Evolutionary conservation across 1,140 invertebrate genomes (phyloP).

Genomic region (Listronotus oregonensis): DNA sequence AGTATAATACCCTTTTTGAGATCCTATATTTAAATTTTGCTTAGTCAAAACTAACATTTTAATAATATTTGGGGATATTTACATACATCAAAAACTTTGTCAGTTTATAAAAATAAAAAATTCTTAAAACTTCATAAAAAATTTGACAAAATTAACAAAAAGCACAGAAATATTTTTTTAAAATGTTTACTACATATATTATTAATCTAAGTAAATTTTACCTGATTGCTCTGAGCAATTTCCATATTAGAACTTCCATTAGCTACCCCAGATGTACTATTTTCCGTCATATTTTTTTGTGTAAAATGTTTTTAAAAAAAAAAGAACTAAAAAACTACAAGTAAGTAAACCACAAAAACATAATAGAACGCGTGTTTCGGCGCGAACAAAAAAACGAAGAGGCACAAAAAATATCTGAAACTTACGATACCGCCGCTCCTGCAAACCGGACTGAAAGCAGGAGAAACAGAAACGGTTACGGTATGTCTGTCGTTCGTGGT

Average conservation of each 20-base stretch:
- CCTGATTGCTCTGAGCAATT: slow-evolving; percentile 51
- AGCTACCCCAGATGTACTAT: slow-evolving; percentile 32
- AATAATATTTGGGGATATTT: too few relatives aligned
- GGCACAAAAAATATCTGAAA: neutral
- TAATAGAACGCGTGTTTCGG: slow-evolving; percentile 5
- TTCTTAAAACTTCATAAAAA: too few relatives aligned
- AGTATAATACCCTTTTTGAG: too few relatives aligned
- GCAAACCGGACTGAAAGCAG: slow-evolving; percentile 19
- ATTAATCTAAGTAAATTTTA: slow-evolving; percentile 17
- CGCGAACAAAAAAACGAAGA: neutral
- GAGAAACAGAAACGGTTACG: slow-evolving; percentile 4
- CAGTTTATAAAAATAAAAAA: too few relatives aligned
- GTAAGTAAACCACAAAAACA: slow-evolving; percentile 4
- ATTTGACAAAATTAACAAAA: too few relatives aligned
- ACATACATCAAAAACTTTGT: too few relatives aligned
- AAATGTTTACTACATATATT: too few relatives aligned
- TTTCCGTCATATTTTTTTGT: slow-evolving; percentile 35
- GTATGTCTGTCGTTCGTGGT: neutral
- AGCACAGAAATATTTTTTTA: too few relatives aligned
- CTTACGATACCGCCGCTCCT: slow-evolving; percentile 1
- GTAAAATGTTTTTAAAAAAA: slow-evolving; percentile 8
- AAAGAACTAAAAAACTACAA: slow-evolving; percentile 8
- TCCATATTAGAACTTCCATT: slow-evolving; percentile 48
- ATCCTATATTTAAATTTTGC: too few relatives aligned
- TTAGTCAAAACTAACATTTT: too few relatives aligned